Percentiles rank a stretch among this genome's conserved stretches.
These are phyloP conservation scores for Phocoena phocoena DNA, from an alignment of 2,113 vertebrate genomes.

Conservation along the genomic window DNA sequence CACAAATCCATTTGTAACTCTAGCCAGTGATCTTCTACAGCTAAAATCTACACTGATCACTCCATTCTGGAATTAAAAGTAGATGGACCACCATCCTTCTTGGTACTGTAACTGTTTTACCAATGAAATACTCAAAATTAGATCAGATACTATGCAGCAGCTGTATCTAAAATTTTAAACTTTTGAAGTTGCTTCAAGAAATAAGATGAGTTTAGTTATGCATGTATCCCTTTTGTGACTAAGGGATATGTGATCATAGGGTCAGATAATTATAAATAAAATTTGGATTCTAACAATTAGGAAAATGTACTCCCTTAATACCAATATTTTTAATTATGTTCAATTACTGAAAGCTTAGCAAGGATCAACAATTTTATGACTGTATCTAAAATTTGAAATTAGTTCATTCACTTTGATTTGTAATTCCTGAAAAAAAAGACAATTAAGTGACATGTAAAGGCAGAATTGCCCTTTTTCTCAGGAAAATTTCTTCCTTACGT, in stretches of 20 bases:
- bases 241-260: not conserved
- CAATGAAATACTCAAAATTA: not conserved
- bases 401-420: not conserved
- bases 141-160: not conserved
- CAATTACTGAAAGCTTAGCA: not conserved
- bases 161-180: not conserved
- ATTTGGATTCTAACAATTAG: not conserved
- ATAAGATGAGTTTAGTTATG: not conserved
- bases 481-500: not conserved
- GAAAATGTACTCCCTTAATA: not conserved
- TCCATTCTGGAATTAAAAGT: not conserved
- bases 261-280: not conserved
- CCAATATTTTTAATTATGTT: not conserved
- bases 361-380: not conserved
- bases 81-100: not conserved
- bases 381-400: not conserved
- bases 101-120: not conserved
- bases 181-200: not conserved
- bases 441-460: not conserved
- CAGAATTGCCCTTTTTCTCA: not conserved
- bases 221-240: not conserved
- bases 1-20: not conserved
- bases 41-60: not conserved
- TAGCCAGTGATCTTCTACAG: not conserved
- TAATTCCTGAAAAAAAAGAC: not conserved